Evolutionary conservation across 2,888 invertebrate genomes (phyloP), one percentile per base, ranked within the genome.

Genomic region (Caenorhabditis japonica): DNA sequence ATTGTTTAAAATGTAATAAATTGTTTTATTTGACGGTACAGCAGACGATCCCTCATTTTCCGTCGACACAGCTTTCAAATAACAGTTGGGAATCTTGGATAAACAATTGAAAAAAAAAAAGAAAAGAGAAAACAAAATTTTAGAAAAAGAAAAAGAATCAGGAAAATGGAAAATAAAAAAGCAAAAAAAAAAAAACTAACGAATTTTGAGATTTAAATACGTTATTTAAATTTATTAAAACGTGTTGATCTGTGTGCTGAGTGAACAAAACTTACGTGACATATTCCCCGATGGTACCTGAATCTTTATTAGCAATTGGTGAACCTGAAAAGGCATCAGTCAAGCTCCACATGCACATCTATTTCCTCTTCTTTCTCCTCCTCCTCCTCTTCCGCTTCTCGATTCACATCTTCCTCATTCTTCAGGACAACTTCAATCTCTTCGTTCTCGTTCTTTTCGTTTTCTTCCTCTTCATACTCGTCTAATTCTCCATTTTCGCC

Each of bases 371-470:
- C 55, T 5, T 64, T 17, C 4, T 15, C 34, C 34, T 51, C 73
- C 8, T 60, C 60, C 5, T 73, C 73, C 10, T 60, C 59, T n/a
- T 69, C 59, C 27, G 33, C 64, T 30, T 74, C 58, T 47, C 41
- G 52, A 41, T 58, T 58, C 38, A 47, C 13, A 36, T 51, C 43
- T 21, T 58, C 51, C 12, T 53, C 68, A 13, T 44, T 60, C 34
- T 62, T 60, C n/a, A 72, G 34, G 10, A 72, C 76, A 12, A 72
- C 61, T 41, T 62, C 64, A 39, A 76, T 69, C n/a, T 62, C 69
- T 33, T 60, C 56, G 30, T 52, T 60, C 15, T 62, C 73, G 39
- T 60, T 58, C 19, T 46, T 56, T 17, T 68, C 73, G 3, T 74
- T 58, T 5, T 49, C 38, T 0, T 53, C 51, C 7, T 60, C 66